Conservation (phyloP, 2,113 vertebrate genomes). For the Paradoxurus hermaphroditus region DNA sequence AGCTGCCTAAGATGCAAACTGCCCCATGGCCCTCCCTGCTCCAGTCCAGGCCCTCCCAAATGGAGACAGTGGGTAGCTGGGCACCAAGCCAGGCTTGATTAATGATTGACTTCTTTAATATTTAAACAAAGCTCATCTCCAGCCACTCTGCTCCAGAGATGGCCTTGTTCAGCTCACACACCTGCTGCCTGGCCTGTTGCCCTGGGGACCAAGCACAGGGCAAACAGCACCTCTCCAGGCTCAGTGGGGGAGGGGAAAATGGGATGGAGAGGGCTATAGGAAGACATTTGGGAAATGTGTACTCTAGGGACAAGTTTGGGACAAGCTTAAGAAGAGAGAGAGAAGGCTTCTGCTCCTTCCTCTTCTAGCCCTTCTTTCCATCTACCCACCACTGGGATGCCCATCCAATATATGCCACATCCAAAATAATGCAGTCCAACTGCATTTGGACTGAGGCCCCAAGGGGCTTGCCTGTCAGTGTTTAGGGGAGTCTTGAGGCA, state of each 20-base stretch:
- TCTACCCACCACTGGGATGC: neutral
- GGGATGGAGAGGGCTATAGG: neutral
- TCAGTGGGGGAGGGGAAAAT: neutral
- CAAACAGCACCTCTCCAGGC: constrained; percentile 61
- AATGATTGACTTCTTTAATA: constrained; percentile 79
- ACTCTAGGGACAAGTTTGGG: neutral
- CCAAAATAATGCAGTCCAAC: too few species aligned
- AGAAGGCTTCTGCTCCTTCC: neutral
- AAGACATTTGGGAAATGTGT: neutral
- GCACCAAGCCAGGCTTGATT: constrained; percentile 64
- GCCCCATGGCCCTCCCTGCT: neutral
- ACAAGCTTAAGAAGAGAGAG: neutral
- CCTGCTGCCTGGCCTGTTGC: constrained; percentile 66
- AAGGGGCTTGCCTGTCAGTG: neutral
- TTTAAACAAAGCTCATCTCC: constrained; percentile 78
- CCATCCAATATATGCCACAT: neutral
- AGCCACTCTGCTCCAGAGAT: constrained; percentile 64
- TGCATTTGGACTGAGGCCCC: neutral
- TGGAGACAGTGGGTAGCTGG: constrained; percentile 65
- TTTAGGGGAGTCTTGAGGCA: neutral
- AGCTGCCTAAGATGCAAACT: constrained; percentile 13
- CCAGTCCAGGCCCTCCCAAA: constrained; percentile 27
- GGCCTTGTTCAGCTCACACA: constrained; percentile 65
- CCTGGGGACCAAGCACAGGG: constrained; percentile 42
- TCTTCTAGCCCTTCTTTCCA: neutral